A percentile compares a stretch with the other conserved stretches of the same genome.
These are phyloP conservation scores for Trissolcus brochymenae DNA, from an alignment of 2,888 invertebrate genomes.

Conservation along the genomic window DNA sequence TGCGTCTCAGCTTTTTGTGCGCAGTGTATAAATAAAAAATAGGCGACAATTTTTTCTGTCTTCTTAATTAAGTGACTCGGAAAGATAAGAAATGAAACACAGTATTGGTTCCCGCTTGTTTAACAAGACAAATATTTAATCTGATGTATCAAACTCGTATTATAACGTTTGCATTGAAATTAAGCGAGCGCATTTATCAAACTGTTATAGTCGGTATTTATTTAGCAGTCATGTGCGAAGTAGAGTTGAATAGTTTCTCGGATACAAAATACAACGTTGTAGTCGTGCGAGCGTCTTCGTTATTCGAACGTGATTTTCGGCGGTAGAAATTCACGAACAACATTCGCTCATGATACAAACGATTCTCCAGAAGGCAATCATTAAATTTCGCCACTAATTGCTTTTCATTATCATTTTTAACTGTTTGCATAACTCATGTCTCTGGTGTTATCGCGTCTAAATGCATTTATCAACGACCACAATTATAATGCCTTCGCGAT, in stretches of 20 bases:
- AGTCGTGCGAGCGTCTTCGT: not conserved
- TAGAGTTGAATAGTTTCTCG: not conserved
- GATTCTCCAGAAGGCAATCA: conserved; percentile 16
- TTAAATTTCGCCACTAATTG: conserved; percentile 24
- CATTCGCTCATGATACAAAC: conserved; percentile 1
- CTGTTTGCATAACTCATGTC: conserved; percentile 33
- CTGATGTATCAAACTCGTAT: conserved; percentile 14
- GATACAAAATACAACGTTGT: not conserved
- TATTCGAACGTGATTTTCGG: conserved; percentile 11
- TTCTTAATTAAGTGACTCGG: not conserved
- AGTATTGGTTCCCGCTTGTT: not conserved
- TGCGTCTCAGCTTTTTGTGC: too few species aligned
- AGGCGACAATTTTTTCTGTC: not conserved
- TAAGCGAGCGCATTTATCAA: conserved; percentile 13
- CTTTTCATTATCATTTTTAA: conserved; percentile 39
- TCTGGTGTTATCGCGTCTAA: conserved; percentile 29
- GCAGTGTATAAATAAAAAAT: not conserved
- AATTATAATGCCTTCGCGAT: conserved; percentile 23
- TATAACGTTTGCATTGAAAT: conserved; percentile 13
- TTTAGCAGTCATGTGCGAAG: conserved; percentile 7
- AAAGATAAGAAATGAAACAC: not conserved
- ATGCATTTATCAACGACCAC: conserved; percentile 34
- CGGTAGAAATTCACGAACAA: conserved; percentile 2
- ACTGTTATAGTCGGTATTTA: conserved; percentile 14
- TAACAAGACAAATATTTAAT: conserved; percentile 17